Evolutionary conservation across 2,888 invertebrate species (phyloP).

Genomic region (Meiosimyza platycephala): DNA sequence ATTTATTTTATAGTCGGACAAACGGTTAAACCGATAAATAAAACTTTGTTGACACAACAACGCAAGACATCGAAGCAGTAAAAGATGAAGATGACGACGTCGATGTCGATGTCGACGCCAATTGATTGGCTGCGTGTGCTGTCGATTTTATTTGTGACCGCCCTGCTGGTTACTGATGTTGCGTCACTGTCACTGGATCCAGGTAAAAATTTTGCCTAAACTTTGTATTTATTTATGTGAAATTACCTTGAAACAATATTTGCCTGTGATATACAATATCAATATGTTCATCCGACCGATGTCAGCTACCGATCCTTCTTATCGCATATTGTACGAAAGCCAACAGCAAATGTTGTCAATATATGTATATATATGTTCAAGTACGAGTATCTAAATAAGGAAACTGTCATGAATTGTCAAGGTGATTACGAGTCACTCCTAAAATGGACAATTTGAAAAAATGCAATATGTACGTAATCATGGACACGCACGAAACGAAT

Average conservation of each 20-base stretch:
- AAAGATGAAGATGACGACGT: constrained; percentile 14
- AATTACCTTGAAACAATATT: constrained; percentile 2
- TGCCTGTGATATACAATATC: neutral
- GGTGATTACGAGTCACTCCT: constrained; percentile 17
- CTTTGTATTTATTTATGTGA: neutral
- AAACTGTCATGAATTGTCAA: constrained; percentile 18
- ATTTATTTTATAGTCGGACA: constrained; percentile 34
- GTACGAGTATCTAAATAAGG: constrained; percentile 12
- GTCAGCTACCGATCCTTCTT: neutral
- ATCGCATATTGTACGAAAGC: neutral
- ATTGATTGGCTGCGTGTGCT: constrained; percentile 62
- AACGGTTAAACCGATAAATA: constrained; percentile 27
- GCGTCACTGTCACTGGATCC: constrained; percentile 66
- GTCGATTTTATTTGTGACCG: constrained; percentile 49
- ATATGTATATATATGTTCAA: too few species aligned
- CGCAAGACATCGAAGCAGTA: constrained; percentile 27
- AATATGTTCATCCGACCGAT: neutral
- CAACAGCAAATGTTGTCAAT: neutral
- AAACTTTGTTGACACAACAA: constrained; percentile 32
- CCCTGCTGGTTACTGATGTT: constrained; percentile 58
- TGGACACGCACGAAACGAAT: too few species aligned
- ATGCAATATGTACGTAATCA: constrained; percentile 48
- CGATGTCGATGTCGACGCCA: constrained; percentile 20
- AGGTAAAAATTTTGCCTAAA: constrained; percentile 54
- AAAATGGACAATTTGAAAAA: constrained; percentile 29